phyloP scores from a whole-genome alignment of 2,797 vertebrate species.

The Paramormyrops hopkinsi region DNA sequence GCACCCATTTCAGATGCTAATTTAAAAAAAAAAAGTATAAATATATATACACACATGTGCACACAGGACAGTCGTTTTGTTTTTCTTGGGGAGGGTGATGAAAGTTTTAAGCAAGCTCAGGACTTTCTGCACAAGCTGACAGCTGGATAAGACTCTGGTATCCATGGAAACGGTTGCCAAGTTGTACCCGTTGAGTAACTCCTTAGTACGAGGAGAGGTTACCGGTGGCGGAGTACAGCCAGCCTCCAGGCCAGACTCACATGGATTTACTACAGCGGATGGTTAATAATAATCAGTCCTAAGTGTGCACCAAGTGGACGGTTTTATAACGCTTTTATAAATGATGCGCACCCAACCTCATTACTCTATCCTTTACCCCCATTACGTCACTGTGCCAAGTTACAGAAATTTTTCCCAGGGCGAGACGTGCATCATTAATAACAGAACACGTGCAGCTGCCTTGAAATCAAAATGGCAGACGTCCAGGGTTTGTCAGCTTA shows the following conservation, averaged over 20 bases:
- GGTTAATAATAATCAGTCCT: background rate
- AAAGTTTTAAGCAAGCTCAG: constrained; percentile 21
- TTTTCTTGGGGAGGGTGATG: constrained; percentile 18
- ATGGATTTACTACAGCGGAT: background rate
- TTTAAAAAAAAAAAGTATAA: background rate
- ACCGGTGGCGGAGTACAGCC: background rate
- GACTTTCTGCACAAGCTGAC: background rate
- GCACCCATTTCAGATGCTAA: background rate
- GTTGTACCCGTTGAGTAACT: constrained; percentile 22
- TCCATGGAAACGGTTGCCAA: constrained; percentile 29
- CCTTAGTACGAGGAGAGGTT: constrained; percentile 2
- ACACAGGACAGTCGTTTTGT: background rate
- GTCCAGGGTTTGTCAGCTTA: background rate
- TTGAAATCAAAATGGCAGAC: background rate
- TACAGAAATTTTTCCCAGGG: background rate
- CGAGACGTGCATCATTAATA: background rate
- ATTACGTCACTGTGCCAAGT: background rate
- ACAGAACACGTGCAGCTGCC: background rate
- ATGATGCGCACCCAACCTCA: background rate
- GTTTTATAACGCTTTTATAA: background rate
- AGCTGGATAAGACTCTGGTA: constrained; percentile 9
- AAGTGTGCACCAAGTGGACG: background rate
- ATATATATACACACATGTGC: background rate
- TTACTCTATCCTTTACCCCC: background rate
- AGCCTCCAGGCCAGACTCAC: background rate